phyloP scores from a whole-genome alignment of 2,888 invertebrate species.

The Plagodis pulveraria region DNA sequence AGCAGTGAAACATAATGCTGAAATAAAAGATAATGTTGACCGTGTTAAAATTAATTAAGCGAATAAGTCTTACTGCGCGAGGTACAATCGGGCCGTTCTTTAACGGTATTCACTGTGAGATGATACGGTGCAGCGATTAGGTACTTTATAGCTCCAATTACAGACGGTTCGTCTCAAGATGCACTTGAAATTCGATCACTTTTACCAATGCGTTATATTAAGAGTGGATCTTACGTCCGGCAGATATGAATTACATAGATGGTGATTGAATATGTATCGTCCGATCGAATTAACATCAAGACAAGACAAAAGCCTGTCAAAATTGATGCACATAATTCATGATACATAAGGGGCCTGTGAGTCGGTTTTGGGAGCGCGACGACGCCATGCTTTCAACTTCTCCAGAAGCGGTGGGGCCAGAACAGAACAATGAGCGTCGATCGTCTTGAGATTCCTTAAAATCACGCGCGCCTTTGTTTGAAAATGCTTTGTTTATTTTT shows the following conservation, averaged over 20 bases:
- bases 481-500: conserved; percentile 64
- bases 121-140: conserved; percentile 36
- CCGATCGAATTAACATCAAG: conserved; percentile 58
- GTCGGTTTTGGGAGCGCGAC: conserved; percentile 42
- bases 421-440: conserved; percentile 69
- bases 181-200: conserved; percentile 65
- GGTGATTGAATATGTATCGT: conserved; percentile 42
- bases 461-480: conserved; percentile 69
- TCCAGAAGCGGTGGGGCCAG: conserved; percentile 54
- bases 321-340: conserved; percentile 79
- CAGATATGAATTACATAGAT: conserved; percentile 36
- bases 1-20: conserved; percentile 43
- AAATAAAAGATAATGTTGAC: conserved; percentile 53
- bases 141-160: conserved; percentile 49
- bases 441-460: conserved; percentile 63
- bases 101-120: conserved; percentile 51
- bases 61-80: conserved; percentile 52
- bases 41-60: conserved; percentile 68
- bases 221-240: conserved; percentile 30
- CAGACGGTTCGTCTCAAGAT: conserved; percentile 53
- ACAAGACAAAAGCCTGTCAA: conserved; percentile 61
- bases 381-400: conserved; percentile 50
- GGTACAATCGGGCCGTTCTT: conserved; percentile 58
- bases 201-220: conserved; percentile 39
- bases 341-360: conserved; percentile 43